Evolutionary conservation across 2,888 invertebrate genomes (phyloP).

Genomic region (Venusia cambrica): DNA sequence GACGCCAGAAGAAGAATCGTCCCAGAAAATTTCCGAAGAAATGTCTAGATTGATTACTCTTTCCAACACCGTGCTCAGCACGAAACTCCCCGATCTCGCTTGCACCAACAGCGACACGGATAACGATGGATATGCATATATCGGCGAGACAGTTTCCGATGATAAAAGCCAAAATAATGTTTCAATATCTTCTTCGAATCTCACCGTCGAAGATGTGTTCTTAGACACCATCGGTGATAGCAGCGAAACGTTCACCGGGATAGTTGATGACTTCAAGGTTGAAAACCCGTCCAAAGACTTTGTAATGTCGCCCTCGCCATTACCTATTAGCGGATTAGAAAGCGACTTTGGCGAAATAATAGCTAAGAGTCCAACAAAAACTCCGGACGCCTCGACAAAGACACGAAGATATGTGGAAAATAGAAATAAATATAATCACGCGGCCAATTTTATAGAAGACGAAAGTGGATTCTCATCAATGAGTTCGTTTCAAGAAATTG

Average conservation of each 20-base stretch:
- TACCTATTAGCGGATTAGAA: slow-evolving; percentile 43
- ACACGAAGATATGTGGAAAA: slow-evolving; percentile 41
- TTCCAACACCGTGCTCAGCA: slow-evolving; percentile 73
- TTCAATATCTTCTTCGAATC: slow-evolving; percentile 40
- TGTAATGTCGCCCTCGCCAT: slow-evolving; percentile 42
- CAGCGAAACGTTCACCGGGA: slow-evolving; percentile 39
- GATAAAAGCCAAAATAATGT: slow-evolving; percentile 34
- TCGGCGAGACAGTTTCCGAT: slow-evolving; percentile 31
- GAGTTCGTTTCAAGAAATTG: slow-evolving; percentile 91
- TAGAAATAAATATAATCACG: slow-evolving; percentile 53
- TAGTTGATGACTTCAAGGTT: slow-evolving; percentile 40
- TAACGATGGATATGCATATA: slow-evolving; percentile 29
- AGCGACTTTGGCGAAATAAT: slow-evolving; percentile 42
- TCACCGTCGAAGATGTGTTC: slow-evolving; percentile 45
- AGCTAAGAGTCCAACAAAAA: slow-evolving; percentile 34
- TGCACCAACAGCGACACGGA: slow-evolving; percentile 48
- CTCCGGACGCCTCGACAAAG: slow-evolving; percentile 23
- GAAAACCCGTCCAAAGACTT: slow-evolving; percentile 47
- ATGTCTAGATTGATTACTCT: slow-evolving; percentile 71
- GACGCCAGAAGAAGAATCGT: slow-evolving; percentile 54
- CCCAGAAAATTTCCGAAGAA: slow-evolving; percentile 65
- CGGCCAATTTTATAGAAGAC: slow-evolving; percentile 82
- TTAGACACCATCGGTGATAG: slow-evolving; percentile 43
- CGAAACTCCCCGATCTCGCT: slow-evolving; percentile 68
- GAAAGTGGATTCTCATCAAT: slow-evolving; percentile 93